Conservation (phyloP, 2,888 invertebrate genomes). For the Tetramorium bicarinatum region DNA sequence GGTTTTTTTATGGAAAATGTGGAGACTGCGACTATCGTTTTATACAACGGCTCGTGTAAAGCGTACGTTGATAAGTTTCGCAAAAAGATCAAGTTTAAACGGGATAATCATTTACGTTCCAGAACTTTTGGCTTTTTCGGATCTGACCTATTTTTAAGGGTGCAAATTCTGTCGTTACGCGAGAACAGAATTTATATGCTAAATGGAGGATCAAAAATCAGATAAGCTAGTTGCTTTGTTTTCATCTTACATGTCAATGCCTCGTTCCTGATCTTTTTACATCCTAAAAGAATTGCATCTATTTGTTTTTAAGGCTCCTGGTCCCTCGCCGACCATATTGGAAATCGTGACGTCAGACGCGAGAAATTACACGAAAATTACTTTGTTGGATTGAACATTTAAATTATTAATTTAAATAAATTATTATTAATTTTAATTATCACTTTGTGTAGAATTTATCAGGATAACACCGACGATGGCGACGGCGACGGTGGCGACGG, state of each 20-base stretch:
- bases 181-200: slow-evolving; percentile 19
- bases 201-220: slow-evolving; percentile 8
- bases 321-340: too few relatives aligned
- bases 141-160: not conserved
- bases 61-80: not conserved
- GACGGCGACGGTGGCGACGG: too few relatives aligned
- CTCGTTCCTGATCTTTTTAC: not conserved
- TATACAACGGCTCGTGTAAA: not conserved
- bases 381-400: too few relatives aligned
- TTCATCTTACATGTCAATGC: slow-evolving; percentile 6
- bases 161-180: not conserved
- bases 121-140: not conserved
- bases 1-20: not conserved
- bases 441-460: too few relatives aligned
- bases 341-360: too few relatives aligned
- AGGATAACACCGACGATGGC: too few relatives aligned
- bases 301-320: not conserved
- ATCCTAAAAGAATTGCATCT: not conserved
- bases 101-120: not conserved
- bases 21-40: not conserved
- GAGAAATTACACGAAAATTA: too few relatives aligned
- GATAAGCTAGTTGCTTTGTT: slow-evolving; percentile 34
- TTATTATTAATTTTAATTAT: too few relatives aligned
- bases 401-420: too few relatives aligned
- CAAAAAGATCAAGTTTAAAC: slow-evolving; percentile 1